phyloP scores from a whole-genome alignment of 2,113 vertebrate species.

The Phaethon lepturus region DNA sequence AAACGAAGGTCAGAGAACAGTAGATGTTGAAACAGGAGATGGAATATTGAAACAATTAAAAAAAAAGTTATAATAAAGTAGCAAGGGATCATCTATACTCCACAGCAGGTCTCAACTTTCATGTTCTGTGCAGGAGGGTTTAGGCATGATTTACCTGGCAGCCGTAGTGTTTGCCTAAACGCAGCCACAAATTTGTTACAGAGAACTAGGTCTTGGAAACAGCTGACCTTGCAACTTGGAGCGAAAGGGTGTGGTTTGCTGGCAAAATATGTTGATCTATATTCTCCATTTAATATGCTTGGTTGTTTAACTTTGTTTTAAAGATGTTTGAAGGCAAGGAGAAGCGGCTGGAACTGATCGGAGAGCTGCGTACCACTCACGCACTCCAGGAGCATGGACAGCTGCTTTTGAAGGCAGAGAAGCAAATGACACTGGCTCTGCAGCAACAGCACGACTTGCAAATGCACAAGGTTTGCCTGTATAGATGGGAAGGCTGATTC shows the following conservation, averaged over 20 bases:
- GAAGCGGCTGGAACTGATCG: constrained; percentile 84
- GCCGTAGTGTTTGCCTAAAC: neutral
- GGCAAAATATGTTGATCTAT: neutral
- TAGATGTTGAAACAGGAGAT: neutral
- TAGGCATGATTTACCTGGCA: neutral
- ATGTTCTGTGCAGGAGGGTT: neutral
- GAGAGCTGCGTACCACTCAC: constrained; percentile 84
- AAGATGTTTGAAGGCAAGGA: constrained; percentile 92
- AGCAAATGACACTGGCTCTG: constrained; percentile 73
- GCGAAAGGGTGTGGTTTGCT: neutral
- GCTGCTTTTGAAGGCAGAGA: constrained; percentile 78
- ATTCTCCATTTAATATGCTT: neutral
- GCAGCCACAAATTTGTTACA: neutral
- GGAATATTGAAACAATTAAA: neutral
- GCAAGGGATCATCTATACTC: neutral
- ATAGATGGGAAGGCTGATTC: neutral
- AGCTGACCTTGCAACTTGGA: neutral
- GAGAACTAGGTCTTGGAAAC: neutral
- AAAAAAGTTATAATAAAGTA: neutral
- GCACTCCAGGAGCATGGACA: constrained; percentile 82
- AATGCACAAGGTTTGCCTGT: constrained; percentile 76
- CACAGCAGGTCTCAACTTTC: neutral
- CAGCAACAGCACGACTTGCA: constrained; percentile 78
- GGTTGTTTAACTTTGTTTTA: constrained; percentile 1
- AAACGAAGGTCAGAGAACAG: neutral